A percentile compares a stretch with the other conserved stretches of the same genome.
Evolutionary conservation across 2,888 invertebrate species (phyloP).

Genomic region (Melanostoma mellinum): DNA sequence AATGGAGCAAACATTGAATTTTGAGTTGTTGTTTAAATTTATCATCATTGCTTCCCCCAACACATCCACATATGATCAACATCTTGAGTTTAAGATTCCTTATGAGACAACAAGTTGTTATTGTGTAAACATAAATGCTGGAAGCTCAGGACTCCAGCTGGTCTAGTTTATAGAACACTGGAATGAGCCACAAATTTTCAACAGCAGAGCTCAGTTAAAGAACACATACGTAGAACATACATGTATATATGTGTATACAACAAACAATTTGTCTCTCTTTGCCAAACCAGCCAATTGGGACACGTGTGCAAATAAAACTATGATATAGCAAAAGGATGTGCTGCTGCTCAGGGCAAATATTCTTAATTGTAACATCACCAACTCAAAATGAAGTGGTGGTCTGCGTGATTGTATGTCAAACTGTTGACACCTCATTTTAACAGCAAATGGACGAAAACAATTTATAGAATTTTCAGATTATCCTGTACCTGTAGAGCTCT

Average conservation of each 20-base stretch:
- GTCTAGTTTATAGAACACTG: neutral
- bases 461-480: conserved; percentile 2
- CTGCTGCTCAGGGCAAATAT: conserved; percentile 13
- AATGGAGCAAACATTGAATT: conserved; percentile 8
- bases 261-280: conserved; percentile 31
- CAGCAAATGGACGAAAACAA: conserved; percentile 17
- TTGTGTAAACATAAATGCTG: neutral
- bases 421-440: conserved; percentile 27
- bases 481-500: neutral
- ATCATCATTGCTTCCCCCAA: conserved; percentile 8
- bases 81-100: neutral
- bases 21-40: neutral
- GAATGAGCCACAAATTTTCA: conserved; percentile 12
- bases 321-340: conserved; percentile 31
- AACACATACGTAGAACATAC: neutral
- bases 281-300: conserved; percentile 12
- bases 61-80: neutral
- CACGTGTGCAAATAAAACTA: conserved; percentile 29
- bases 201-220: neutral
- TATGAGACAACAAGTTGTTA: conserved; percentile 23
- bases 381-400: conserved; percentile 8
- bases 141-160: neutral
- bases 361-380: conserved; percentile 36
- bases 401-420: conserved; percentile 4
- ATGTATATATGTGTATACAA: neutral